phyloP scores from a whole-genome alignment of 2,797 vertebrate species.

The Girardinus metallicus region DNA sequence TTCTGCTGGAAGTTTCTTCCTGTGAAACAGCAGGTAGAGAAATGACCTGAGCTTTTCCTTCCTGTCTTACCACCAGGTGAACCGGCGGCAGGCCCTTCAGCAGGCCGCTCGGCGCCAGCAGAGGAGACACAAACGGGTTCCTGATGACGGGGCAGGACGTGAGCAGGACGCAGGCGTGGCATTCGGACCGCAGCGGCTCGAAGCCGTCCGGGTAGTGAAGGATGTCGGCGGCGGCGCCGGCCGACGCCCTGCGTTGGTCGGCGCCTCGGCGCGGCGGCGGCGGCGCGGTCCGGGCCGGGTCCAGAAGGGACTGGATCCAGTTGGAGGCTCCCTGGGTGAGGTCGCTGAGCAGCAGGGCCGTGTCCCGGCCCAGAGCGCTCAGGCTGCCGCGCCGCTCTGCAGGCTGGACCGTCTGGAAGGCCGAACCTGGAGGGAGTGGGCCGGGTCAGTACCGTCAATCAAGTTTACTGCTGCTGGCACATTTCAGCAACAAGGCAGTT shows the following conservation, averaged over 20 bases:
- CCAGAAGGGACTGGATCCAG: constrained; percentile 87
- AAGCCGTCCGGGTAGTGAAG: constrained; percentile 84
- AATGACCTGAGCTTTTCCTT: neutral
- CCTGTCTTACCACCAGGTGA: constrained; percentile 87
- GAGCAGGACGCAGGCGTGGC: constrained; percentile 64
- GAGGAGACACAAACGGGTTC: constrained; percentile 90
- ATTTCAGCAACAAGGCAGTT: too few relatives aligned
- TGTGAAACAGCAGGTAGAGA: neutral
- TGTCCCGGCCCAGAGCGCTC: constrained; percentile 82
- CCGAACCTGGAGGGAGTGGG: constrained; percentile 54
- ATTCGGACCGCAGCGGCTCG: constrained; percentile 82
- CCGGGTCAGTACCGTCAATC: neutral
- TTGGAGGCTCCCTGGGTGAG: constrained; percentile 85
- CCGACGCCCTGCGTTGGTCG: neutral
- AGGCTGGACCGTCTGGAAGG: constrained; percentile 58
- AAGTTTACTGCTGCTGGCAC: too few relatives aligned
- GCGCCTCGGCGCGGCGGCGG: neutral
- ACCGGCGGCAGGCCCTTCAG: constrained; percentile 86
- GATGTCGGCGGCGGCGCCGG: neutral
- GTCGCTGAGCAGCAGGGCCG: constrained; percentile 80
- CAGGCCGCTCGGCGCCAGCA: constrained; percentile 84
- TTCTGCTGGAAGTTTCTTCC: neutral
- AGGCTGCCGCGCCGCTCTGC: constrained; percentile 59
- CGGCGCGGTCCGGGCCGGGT: constrained; percentile 42
- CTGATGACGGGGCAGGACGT: constrained; percentile 81